Percentiles rank a stretch among this genome's conserved stretches.
These are phyloP conservation scores for Pipistrellus pygmaeus DNA, from an alignment of 2,797 vertebrate genomes.

Conservation along the genomic window DNA sequence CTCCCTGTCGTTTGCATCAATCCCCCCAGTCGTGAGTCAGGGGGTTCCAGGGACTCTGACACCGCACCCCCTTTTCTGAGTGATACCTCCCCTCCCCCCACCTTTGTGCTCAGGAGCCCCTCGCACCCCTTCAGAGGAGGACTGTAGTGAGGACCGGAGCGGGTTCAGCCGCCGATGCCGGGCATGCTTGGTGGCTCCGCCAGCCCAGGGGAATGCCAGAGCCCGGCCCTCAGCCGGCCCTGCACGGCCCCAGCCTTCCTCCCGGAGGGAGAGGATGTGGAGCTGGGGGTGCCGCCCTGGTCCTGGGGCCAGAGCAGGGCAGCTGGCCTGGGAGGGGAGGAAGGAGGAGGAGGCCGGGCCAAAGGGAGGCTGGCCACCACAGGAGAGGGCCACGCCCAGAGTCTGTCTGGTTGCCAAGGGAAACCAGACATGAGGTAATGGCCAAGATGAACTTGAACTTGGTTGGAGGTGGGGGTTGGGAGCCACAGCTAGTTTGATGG, in stretches of 20 bases:
- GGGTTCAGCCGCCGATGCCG: too few relatives aligned
- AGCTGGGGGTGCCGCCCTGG: neutral
- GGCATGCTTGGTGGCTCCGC: neutral
- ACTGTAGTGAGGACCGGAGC: neutral
- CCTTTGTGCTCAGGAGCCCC: neutral
- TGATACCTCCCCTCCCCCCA: too few relatives aligned
- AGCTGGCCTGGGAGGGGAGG: neutral
- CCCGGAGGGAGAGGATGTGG: neutral
- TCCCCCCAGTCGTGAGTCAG: neutral
- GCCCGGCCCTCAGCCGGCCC: neutral
- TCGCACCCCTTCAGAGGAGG: neutral
- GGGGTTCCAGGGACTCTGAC: neutral
- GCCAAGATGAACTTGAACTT: conserved; percentile 88
- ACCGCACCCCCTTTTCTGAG: too few relatives aligned
- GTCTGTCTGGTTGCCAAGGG: conserved; percentile 91
- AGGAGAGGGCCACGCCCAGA: conserved; percentile 83
- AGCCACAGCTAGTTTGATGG: neutral
- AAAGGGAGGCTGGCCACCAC: conserved; percentile 27
- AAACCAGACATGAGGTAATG: conserved; percentile 94
- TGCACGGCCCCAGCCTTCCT: neutral
- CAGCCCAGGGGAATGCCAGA: neutral
- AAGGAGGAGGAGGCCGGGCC: conserved; percentile 17
- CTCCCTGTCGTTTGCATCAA: neutral
- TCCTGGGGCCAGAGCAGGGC: neutral
- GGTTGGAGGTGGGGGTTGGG: conserved; percentile 68